Evolutionary conservation across 1,140 invertebrate species (phyloP), one percentile per base, ranked within the genome.

Genomic region (Achroia grisella): DNA sequence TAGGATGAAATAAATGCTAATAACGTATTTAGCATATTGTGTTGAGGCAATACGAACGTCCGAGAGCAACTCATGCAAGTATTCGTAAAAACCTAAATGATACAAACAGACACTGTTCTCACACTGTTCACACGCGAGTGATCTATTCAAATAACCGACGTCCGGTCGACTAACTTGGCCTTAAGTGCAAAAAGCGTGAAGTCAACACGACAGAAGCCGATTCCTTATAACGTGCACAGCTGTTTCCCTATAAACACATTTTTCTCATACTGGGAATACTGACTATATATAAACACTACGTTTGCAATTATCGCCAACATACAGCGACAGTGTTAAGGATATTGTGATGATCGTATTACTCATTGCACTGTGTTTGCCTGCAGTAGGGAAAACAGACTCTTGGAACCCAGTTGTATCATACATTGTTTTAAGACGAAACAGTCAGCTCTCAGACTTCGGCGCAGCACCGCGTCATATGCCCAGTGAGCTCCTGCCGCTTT

Each of bases 151-250:
- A 23, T 23, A 23, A 23, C 17, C 2, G n/a, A n/a, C n/a, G n/a
- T n/a, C 17, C 17, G 17, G 17, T 6, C 2, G 2, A 2, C 11
- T 8, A 14, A 15, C 49, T 56, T 61, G 54, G 52, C 58, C 59
- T 67, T 56, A 62, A 62, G 51, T 58, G 59, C 56, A 61, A 65
- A 72, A 67, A 65, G 31, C 48, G 52, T 62, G 50, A 62, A 52
- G 50, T 44, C 17, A 41, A 50, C 48, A 40, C 43, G 43, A 53
- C 48, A 45, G 15, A 56, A 50, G 43, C 33, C 17, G 48, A 36
- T 33, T 42, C 42, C 37, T 63, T 60, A 64, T 62, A 59, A 50
- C 52, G 42, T 39, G 42, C 41, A 37, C 43, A 61, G 39, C 49
- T 59, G 52, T 56, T 56, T 58, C 48, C 5, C 40, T 32, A 55